Evolutionary conservation across 2,113 vertebrate genomes (phyloP).

Genomic region (Eudyptes chrysolophus): DNA sequence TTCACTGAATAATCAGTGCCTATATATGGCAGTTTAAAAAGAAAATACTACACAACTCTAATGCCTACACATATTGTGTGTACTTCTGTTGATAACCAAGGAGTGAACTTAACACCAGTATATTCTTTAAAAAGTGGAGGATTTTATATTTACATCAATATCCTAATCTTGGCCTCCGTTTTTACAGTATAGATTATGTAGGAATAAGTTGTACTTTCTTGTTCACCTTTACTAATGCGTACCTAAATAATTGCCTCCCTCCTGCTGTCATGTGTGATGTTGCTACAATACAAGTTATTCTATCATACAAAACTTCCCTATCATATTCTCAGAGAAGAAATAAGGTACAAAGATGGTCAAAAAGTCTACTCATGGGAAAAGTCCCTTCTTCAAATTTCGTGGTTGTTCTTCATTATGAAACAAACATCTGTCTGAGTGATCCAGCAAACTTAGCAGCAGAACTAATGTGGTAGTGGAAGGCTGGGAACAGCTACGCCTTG

Average conservation of each 20-base stretch:
- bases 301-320: neutral
- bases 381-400: neutral
- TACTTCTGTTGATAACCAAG: neutral
- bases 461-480: accelerated
- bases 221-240: neutral
- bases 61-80: accelerated
- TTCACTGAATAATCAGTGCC: neutral
- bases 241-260: neutral
- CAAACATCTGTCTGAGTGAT: neutral
- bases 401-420: neutral
- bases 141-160: neutral
- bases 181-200: neutral
- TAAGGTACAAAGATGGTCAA: neutral
- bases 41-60: neutral
- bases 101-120: neutral
- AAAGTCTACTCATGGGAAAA: neutral
- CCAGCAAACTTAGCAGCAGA: neutral
- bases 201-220: neutral
- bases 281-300: neutral
- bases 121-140: neutral
- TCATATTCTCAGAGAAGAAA: neutral
- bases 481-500: neutral
- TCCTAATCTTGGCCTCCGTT: neutral
- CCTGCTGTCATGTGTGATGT: neutral
- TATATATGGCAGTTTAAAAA: neutral